Percentiles rank a stretch among this genome's conserved stretches.
Conservation (phyloP, 2,113 vertebrate species). For the Pituophis catenifer region DNA sequence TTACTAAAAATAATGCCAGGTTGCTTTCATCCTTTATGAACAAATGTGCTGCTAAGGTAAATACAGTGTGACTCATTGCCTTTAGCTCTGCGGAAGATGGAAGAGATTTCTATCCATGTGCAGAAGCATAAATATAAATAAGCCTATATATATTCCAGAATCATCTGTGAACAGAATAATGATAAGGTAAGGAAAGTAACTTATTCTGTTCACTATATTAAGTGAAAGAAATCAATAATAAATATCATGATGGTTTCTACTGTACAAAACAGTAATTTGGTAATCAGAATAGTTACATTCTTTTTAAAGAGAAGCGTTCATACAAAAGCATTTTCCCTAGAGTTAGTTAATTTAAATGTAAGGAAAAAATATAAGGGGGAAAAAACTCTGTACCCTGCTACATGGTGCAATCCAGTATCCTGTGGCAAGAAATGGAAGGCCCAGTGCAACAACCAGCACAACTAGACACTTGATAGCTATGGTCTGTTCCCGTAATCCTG, state of each 20-base stretch:
- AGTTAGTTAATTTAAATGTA: neutral
- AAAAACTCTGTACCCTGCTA: conserved; percentile 77
- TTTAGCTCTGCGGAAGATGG: neutral
- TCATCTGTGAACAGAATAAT: neutral
- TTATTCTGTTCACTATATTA: neutral
- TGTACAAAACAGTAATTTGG: neutral
- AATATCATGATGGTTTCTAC: neutral
- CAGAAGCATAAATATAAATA: neutral
- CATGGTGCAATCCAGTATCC: conserved; percentile 89
- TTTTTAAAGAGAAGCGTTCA: neutral
- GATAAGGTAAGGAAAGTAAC: neutral
- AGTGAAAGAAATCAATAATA: neutral
- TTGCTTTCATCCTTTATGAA: neutral
- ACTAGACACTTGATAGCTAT: conserved; percentile 86
- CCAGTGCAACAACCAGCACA: conserved; percentile 83
- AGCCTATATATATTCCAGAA: neutral
- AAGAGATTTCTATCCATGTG: neutral
- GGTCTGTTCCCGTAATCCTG: conserved; percentile 82
- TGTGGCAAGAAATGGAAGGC: conserved; percentile 83
- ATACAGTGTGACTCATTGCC: neutral
- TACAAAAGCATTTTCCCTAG: conserved; percentile 1
- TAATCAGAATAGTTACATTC: neutral
- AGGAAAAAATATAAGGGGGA: neutral
- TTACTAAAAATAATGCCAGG: neutral
- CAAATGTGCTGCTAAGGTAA: neutral